These are phyloP conservation scores for Mythimna pallens DNA, from an alignment of 2,888 invertebrate genomes.

Conservation along the genomic window DNA sequence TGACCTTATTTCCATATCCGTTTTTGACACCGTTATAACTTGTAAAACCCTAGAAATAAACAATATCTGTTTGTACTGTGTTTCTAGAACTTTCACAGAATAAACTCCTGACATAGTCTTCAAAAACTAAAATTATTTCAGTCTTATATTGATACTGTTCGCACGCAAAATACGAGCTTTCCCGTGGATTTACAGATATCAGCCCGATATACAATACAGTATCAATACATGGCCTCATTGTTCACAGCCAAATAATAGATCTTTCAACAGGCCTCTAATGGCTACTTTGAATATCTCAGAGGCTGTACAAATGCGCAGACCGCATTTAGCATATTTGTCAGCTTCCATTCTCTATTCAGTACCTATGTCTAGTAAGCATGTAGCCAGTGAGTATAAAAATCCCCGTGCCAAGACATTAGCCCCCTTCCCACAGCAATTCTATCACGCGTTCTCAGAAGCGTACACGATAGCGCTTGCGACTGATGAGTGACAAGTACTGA, in stretches of 20 bases:
- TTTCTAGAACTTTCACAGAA: constrained; percentile 3
- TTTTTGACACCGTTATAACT: constrained; percentile 90
- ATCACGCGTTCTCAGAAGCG: too few species aligned
- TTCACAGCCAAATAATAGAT: neutral
- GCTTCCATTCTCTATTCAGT: constrained; percentile 1
- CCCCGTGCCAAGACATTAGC: neutral
- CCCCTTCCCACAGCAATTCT: too few species aligned
- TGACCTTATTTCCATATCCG: constrained; percentile 87
- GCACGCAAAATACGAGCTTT: neutral
- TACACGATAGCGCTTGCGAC: too few species aligned
- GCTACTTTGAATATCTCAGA: neutral
- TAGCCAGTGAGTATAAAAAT: neutral
- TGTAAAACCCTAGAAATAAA: constrained; percentile 90
- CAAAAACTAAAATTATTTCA: neutral
- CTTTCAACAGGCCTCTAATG: neutral
- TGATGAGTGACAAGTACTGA: too few species aligned
- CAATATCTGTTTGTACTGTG: constrained; percentile 55
- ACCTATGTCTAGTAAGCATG: neutral
- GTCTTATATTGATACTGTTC: too few species aligned
- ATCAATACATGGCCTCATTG: neutral
- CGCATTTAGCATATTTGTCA: neutral
- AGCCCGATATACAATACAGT: too few species aligned
- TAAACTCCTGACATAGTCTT: neutral
- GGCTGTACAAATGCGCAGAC: neutral
- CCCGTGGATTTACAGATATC: too few species aligned